Base-by-base conservation (phyloP, 2,888 invertebrate genomes). In the Tortricodes alternella region DNA sequence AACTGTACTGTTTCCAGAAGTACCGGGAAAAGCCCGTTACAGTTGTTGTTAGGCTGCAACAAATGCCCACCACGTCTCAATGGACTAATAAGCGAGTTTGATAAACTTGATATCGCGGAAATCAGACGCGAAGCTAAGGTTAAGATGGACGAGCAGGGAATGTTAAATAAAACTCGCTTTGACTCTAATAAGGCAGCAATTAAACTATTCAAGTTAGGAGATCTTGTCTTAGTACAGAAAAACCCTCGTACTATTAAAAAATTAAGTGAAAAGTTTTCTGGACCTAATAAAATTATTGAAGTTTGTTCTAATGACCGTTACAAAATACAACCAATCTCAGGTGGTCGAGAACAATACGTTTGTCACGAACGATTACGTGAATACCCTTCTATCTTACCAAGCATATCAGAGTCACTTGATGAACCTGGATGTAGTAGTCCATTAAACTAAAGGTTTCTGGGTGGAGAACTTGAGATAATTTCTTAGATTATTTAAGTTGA, bases 271-370 rank as follows among this genome's bases (percentile, higher is more conserved):
- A 41, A 23, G 41, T 41, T 41, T 41, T 13, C 11, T 21, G 11
- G 11, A 2, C 23, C 23, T 1, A n/a, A 11, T 19, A 23, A 9
- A 7, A 13, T 41, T 24, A 21, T 24, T 15, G 15, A 41, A n/a
- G 41, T 41, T n/a, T 41, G 41, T n/a, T 2, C 21, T n/a, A 41
- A 41, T n/a, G 41, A 41, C 1, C 21, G 41, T 3, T 41, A 41
- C 11, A 23, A 5, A 2, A 9, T 41, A 13, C 5, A 23, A 11
- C 41, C 41, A n/a, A 11, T 41, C 21, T 41, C 41, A 0, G 41
- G 41, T 7, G 41, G 41, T 2, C 41, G 41, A 8, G 41, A 11
- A 5, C 41, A 41, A 13, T 41, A 41, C 8, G 41, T 41, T 9
- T 41, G 41, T n/a, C 41, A 41, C 7, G 41, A 41, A 21, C 11